Conservation (phyloP, 2,113 vertebrate genomes). For the Solea solea region DNA sequence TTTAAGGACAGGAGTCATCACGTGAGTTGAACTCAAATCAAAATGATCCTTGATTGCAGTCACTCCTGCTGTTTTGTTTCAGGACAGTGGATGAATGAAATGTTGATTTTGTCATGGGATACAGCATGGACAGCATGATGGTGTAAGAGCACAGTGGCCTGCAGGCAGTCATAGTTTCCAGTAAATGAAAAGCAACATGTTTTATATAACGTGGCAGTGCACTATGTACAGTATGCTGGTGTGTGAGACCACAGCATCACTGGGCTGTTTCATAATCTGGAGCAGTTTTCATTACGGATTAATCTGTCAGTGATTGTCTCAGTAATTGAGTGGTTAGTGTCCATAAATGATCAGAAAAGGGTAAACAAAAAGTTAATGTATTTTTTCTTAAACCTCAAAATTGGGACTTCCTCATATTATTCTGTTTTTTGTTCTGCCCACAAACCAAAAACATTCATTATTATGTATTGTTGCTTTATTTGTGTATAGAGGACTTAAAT, state of each 20-base stretch:
- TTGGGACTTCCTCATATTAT: no score
- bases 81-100: slow-evolving; percentile 16
- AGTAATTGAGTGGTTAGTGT: no score
- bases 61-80: slow-evolving; percentile 28
- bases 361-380: no score
- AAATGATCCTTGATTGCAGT: slow-evolving; percentile 31
- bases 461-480: no score
- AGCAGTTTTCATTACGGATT: no score
- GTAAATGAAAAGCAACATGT: slow-evolving; percentile 15
- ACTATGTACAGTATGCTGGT: neutral
- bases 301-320: no score
- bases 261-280: neutral
- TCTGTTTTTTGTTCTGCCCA: no score
- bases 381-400: no score
- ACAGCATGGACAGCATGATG: slow-evolving; percentile 12
- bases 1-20: slow-evolving; percentile 33
- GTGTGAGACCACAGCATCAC: neutral
- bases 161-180: slow-evolving; percentile 29
- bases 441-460: no score
- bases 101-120: slow-evolving; percentile 31
- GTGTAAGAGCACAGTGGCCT: neutral
- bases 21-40: slow-evolving; percentile 25
- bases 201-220: slow-evolving; percentile 3
- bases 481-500: no score
- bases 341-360: no score